Evolutionary conservation across 2,113 vertebrate genomes (phyloP).

Genomic region (Callochromis pleurospilus): DNA sequence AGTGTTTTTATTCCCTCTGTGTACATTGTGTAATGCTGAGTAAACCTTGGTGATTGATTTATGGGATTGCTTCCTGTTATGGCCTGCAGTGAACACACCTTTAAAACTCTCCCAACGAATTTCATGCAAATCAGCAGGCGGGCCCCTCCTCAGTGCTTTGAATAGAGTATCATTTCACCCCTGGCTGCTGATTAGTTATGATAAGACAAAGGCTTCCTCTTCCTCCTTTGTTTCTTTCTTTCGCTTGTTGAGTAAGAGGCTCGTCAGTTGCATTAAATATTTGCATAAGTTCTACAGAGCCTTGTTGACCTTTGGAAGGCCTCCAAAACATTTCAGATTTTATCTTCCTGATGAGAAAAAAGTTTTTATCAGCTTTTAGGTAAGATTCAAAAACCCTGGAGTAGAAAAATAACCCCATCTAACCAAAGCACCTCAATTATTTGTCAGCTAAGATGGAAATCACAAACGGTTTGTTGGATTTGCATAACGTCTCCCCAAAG

Average conservation of each 20-base stretch:
- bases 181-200: background rate
- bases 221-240: background rate
- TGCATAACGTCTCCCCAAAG: slow-evolving; percentile 49
- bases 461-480: slow-evolving; percentile 57
- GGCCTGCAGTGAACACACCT: background rate
- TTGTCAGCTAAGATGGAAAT: slow-evolving; percentile 35
- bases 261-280: background rate
- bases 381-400: background rate
- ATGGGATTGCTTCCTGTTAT: background rate
- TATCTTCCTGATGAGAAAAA: background rate
- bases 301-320: background rate
- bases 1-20: background rate
- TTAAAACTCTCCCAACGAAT: slow-evolving; percentile 13
- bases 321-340: background rate
- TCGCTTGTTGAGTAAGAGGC: background rate
- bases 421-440: background rate
- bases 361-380: background rate
- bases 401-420: background rate
- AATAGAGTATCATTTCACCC: slow-evolving; percentile 5
- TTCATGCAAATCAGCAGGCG: slow-evolving; percentile 30
- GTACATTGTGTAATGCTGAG: background rate
- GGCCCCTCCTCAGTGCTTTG: background rate
- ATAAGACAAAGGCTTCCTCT: background rate
- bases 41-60: background rate
- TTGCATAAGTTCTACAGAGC: background rate